Conservation (phyloP, 2,797 vertebrate genomes). For the Gadopsis marmoratus region DNA sequence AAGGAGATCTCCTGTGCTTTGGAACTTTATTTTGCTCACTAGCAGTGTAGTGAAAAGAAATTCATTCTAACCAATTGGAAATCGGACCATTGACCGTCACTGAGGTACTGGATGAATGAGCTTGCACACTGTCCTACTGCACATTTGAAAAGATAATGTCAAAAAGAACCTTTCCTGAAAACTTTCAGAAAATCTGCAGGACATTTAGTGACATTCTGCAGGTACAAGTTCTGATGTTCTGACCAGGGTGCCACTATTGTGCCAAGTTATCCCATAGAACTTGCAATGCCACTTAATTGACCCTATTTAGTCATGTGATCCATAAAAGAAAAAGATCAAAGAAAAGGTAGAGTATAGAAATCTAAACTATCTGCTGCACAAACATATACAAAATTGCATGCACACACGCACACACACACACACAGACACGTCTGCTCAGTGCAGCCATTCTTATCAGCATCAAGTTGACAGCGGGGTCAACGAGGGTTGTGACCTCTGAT, state of each 20-base stretch:
- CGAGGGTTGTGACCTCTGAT: conserved; percentile 74
- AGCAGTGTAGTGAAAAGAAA: no score
- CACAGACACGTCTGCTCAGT: conserved; percentile 30
- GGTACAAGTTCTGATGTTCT: not conserved
- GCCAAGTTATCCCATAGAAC: not conserved
- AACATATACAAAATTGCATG: no score
- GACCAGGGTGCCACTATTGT: not conserved
- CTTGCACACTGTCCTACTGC: no score
- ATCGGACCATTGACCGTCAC: no score
- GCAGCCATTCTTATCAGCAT: conserved; percentile 70
- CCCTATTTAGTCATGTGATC: not conserved
- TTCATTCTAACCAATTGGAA: no score
- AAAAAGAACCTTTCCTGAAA: no score
- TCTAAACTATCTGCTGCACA: not conserved
- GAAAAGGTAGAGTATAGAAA: not conserved
- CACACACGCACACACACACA: not conserved
- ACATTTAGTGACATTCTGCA: no score
- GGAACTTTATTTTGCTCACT: no score
- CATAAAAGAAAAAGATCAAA: not conserved
- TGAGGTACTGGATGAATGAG: no score
- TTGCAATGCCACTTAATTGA: not conserved
- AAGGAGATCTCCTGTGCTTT: no score
- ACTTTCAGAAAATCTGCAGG: no score
- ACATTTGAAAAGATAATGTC: no score
- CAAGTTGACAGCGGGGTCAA: conserved; percentile 77